A percentile compares a stretch with the other conserved stretches of the same genome.
These are phyloP conservation scores for Lepidocolaptes lacrymiger DNA, from an alignment of 2,797 vertebrate genomes.

Conservation along the genomic window DNA sequence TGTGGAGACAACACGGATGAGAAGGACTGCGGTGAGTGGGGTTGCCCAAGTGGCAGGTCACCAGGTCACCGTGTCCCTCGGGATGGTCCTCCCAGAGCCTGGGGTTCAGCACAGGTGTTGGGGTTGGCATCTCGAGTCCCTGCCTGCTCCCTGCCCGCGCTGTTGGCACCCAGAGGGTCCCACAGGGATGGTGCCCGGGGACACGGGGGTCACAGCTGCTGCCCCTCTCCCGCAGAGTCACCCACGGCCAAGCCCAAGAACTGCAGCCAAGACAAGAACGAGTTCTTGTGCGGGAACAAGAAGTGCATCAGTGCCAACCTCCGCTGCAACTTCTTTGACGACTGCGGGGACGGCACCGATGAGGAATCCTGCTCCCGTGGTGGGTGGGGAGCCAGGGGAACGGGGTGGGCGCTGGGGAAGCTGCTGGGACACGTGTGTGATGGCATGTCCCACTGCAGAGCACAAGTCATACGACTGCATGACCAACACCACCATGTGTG, in stretches of 20 bases:
- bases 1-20: conserved; percentile 93
- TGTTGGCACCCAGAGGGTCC: fast-evolving
- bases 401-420: fast-evolving
- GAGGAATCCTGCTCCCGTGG: conserved; percentile 90
- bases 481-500: conserved; percentile 85
- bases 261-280: conserved; percentile 87
- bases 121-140: background rate
- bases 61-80: background rate
- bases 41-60: background rate
- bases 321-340: conserved; percentile 93
- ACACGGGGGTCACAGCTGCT: background rate
- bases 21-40: conserved; percentile 87
- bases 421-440: fast-evolving
- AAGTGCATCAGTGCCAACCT: conserved; percentile 86
- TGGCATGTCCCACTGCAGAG: conserved; percentile 61
- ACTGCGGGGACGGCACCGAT: conserved; percentile 92
- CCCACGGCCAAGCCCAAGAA: conserved; percentile 70
- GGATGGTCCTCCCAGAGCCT: background rate
- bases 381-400: conserved; percentile 17
- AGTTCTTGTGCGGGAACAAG: conserved; percentile 87
- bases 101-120: background rate
- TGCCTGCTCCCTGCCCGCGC: background rate
- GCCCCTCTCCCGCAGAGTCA: conserved; percentile 52
- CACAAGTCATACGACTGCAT: conserved; percentile 84
- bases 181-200: fast-evolving